Base-by-base conservation (phyloP, 2,113 vertebrate genomes). In the Urocolius indicus region DNA sequence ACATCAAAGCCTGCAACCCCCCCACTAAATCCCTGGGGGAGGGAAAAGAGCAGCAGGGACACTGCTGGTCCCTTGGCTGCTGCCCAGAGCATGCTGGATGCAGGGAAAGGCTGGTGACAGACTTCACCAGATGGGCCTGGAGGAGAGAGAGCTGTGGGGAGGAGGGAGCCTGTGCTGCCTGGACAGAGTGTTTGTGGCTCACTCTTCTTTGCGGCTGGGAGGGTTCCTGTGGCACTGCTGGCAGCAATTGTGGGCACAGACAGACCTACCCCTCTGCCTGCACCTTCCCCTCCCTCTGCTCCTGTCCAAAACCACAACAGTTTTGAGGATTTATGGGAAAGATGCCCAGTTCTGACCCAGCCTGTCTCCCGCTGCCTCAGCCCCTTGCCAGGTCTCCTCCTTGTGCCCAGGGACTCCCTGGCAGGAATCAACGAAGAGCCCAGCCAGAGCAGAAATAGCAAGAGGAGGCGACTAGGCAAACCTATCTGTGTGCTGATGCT, bases 1-100 rank as follows among this genome's bases (percentile, higher is more conserved):
- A 97, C 97, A 97, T 97, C 96, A 97, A 97, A 97, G 97, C 81
- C 92, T 10, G 2, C 13, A 20, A 77, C 63, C 66, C 82, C 58
- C 58, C 62, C 61, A 62, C 83, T 87, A 32, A 32, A 3, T 68
- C 62, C 94, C 89, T 12, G 65, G 90, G 82, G 93, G 96, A 96
- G 95, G 93, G 82, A 96, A 94, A 90, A 94, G 94, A 95, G 91
- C 91, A 96, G 93, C 80, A 66, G 95, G 85, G 92, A 95, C n/a
- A 10, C 84, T 75, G 95, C 87, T 93, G 89, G 94, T 91, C 88
- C 94, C 93, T 95, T 96, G 93, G 96, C 95, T 86, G 93, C 95
- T 94, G 95, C 94, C 94, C 96, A 96, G 86, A 84, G 54, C 17
- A 1, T 58, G 88, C 89, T 84, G 90, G 73, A n/a, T 0, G 3